Evolutionary conservation across 1,140 invertebrate genomes (phyloP).

Genomic region (Calliopsis andreniformis): DNA sequence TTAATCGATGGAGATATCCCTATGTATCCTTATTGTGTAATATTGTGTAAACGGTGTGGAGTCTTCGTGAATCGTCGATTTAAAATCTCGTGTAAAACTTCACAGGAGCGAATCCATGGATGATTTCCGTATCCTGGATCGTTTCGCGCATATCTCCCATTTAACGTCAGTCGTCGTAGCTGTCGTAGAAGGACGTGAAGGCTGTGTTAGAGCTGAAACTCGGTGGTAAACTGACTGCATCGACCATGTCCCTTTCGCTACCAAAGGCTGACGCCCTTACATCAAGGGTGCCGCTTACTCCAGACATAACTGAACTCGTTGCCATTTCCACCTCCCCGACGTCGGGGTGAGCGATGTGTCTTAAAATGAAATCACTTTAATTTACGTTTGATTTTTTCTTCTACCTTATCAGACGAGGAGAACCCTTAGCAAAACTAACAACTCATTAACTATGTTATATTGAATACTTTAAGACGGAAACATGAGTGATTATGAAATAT

Average conservation of each 20-base stretch:
- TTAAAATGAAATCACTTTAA: slow-evolving; percentile 75
- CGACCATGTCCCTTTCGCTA: slow-evolving; percentile 75
- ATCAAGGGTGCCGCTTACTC: slow-evolving; percentile 74
- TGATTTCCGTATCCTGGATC: slow-evolving; percentile 19
- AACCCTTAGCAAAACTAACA: too few relatives aligned
- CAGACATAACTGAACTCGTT: slow-evolving; percentile 76
- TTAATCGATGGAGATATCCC: slow-evolving; percentile 13
- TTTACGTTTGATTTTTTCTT: slow-evolving; percentile 36
- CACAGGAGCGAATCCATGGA: neutral
- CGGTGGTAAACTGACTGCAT: slow-evolving; percentile 73
- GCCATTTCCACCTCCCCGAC: slow-evolving; percentile 77
- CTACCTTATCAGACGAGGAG: neutral
- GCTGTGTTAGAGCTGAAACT: slow-evolving; percentile 85
- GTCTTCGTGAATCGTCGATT: neutral
- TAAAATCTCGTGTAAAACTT: slow-evolving; percentile 39
- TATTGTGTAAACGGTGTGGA: neutral
- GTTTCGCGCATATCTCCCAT: slow-evolving; percentile 19
- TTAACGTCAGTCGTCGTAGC: slow-evolving; percentile 72
- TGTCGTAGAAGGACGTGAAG: slow-evolving; percentile 87
- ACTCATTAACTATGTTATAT: too few relatives aligned
- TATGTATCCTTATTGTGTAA: neutral
- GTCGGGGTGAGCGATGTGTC: slow-evolving; percentile 77
- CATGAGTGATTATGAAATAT: too few relatives aligned
- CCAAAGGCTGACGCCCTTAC: slow-evolving; percentile 74
- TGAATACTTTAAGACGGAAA: too few relatives aligned